A percentile compares a stretch with the other conserved stretches of the same genome.
Evolutionary conservation across 1,140 invertebrate genomes (phyloP).

Genomic region (Drosophila sp.): DNA sequence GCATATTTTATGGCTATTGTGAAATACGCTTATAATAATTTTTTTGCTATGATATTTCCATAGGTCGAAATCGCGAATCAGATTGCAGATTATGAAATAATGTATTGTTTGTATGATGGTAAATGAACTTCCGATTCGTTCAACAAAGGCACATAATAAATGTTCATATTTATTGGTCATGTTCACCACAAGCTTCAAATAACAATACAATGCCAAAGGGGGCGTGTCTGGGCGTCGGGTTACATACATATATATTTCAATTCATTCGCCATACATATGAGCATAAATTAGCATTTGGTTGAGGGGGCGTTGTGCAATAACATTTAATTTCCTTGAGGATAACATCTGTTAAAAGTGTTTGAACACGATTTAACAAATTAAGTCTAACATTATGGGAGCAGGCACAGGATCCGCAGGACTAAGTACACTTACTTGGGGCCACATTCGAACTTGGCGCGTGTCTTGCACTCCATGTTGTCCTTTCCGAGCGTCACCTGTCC

Average conservation of each 20-base stretch:
- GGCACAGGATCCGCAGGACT: not conserved
- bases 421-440: slow-evolving; percentile 6
- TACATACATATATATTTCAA: not conserved
- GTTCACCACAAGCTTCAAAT: slow-evolving; percentile 23
- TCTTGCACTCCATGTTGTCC: slow-evolving; percentile 27
- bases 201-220: slow-evolving; percentile 5
- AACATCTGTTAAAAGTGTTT: slow-evolving; percentile 75
- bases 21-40: slow-evolving; percentile 15
- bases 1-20: slow-evolving; percentile 30
- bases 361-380: slow-evolving; percentile 71
- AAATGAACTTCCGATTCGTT: slow-evolving; percentile 60
- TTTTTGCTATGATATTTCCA: not conserved
- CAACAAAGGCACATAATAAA: slow-evolving; percentile 42
- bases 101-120: slow-evolving; percentile 27
- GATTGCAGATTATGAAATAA: slow-evolving; percentile 34
- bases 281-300: slow-evolving; percentile 34
- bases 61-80: slow-evolving; percentile 15
- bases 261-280: not conserved
- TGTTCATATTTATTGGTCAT: slow-evolving; percentile 70
- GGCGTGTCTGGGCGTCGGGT: slow-evolving; percentile 8
- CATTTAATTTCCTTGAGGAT: slow-evolving; percentile 71
- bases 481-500: slow-evolving; percentile 18
- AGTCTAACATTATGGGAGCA: slow-evolving; percentile 38
- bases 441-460: slow-evolving; percentile 50
- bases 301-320: slow-evolving; percentile 35